Conservation (phyloP, 1,140 invertebrate species). For the Cardiocondyla obscurior region DNA sequence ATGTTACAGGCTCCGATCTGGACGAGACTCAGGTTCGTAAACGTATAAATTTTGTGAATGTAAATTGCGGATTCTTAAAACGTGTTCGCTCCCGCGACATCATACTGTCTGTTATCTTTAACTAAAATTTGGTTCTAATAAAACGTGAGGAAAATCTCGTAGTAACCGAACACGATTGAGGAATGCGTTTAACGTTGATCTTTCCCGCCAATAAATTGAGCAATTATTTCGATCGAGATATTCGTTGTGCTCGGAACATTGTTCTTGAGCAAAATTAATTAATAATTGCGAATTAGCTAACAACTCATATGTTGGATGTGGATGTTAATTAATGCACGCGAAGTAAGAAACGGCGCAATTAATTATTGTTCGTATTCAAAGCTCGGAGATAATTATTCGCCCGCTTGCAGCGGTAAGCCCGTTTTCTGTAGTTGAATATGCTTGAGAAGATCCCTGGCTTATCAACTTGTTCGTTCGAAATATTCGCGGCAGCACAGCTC, state of each 20-base stretch:
- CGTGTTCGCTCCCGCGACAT: neutral
- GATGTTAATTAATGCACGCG: neutral
- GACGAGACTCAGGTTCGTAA: constrained; percentile 80
- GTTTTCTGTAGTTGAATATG: constrained; percentile 32
- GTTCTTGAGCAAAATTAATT: too few relatives aligned
- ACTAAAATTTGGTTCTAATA: neutral
- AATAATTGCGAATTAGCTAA: neutral
- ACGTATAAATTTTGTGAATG: constrained; percentile 38
- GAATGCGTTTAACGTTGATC: neutral
- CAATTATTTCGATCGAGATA: neutral
- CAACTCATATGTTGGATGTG: neutral
- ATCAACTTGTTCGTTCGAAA: constrained; percentile 26
- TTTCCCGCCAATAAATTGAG: neutral
- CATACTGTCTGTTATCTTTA: neutral
- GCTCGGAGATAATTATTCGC: neutral
- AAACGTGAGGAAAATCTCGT: neutral
- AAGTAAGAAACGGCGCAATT: neutral
- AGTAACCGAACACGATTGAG: neutral
- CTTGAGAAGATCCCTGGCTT: constrained; percentile 21
- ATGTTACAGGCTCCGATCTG: constrained; percentile 72
- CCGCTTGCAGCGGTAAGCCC: neutral
- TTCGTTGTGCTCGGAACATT: neutral
- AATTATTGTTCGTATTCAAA: neutral
- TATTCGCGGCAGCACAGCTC: constrained; percentile 17
- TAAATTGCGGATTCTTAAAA: neutral